phyloP scores from a whole-genome alignment of 2,888 invertebrate genomes.

The Tipula confusa region DNA sequence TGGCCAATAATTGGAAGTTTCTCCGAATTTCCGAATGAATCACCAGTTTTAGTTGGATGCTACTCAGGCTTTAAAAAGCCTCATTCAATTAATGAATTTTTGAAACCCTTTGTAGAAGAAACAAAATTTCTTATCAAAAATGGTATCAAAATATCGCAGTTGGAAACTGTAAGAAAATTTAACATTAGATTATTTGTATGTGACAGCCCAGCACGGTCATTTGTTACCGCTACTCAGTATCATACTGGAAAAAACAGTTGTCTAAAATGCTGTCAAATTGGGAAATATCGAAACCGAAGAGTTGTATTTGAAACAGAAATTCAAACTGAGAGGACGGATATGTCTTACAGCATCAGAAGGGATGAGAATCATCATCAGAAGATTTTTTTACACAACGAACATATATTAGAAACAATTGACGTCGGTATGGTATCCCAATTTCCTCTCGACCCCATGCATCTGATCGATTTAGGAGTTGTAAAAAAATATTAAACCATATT shows the following conservation, averaged over 20 bases:
- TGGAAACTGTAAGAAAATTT: background rate
- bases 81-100: no score
- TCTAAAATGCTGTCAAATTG: background rate
- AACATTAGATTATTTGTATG: background rate
- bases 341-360: background rate
- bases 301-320: background rate
- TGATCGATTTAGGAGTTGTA: background rate
- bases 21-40: background rate
- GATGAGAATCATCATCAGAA: background rate
- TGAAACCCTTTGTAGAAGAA: background rate
- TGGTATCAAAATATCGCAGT: background rate
- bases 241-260: background rate
- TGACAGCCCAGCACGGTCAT: background rate
- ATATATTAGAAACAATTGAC: background rate
- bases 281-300: background rate
- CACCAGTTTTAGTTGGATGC: background rate
- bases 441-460: background rate
- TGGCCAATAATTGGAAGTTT: background rate
- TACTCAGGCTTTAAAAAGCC: no score
- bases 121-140: background rate
- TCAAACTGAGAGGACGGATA: background rate
- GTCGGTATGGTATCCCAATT: background rate
- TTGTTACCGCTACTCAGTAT: background rate
- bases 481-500: background rate
- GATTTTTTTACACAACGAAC: background rate